Conservation (phyloP, 2,888 invertebrate genomes). For the Rotaria macrura region DNA sequence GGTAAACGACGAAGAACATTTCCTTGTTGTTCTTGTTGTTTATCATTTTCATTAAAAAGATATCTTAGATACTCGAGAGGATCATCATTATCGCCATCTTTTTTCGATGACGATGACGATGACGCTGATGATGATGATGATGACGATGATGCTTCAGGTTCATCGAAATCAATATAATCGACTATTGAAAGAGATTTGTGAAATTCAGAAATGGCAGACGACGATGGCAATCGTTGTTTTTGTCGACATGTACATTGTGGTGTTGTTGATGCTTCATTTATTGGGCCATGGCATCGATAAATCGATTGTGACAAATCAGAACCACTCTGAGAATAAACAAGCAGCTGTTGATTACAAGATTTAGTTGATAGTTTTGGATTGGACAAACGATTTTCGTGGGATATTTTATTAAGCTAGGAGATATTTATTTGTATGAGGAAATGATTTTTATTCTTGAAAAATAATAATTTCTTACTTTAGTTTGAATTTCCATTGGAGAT, state of each 20-base stretch:
- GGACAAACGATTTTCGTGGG: not conserved
- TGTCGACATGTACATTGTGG: not conserved
- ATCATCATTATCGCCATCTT: not conserved
- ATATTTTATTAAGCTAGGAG: not conserved
- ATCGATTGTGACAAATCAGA: not conserved
- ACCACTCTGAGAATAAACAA: not conserved
- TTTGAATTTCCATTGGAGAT: slow-evolving; percentile 8
- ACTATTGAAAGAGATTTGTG: not conserved
- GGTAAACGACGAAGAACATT: not conserved
- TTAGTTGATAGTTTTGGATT: not conserved
- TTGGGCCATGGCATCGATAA: not conserved
- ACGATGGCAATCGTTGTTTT: not conserved
- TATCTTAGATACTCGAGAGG: not conserved
- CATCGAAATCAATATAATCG: slow-evolving; percentile 15
- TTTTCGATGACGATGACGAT: too few species aligned
- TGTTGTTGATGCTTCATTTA: not conserved
- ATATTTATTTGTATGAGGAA: too few species aligned
- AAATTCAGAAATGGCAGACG: not conserved
- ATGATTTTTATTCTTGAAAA: too few species aligned
- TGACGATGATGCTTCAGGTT: not conserved
- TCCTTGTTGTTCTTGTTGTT: not conserved
- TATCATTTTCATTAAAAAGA: not conserved
- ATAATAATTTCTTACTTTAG: not conserved
- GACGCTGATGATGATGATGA: too few species aligned
- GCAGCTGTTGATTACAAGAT: not conserved